Evolutionary conservation across 2,113 vertebrate species (phyloP).

Genomic region (Boleophthalmus pectinirostris): DNA sequence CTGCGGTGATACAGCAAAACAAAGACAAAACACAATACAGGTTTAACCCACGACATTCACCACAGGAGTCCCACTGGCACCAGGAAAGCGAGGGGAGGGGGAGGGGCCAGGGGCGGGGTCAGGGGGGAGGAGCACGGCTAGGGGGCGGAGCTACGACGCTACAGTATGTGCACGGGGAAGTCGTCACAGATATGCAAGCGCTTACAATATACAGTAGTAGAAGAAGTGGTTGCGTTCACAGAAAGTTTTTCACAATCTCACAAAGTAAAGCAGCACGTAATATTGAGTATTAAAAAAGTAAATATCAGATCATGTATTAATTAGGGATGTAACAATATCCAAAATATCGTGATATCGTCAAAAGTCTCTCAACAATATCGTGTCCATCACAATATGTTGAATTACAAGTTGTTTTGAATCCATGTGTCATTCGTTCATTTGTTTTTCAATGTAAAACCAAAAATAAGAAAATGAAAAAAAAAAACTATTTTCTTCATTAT

Average conservation of each 20-base stretch:
- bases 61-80: conserved; percentile 74
- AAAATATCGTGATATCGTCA: too few species aligned
- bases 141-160: conserved; percentile 41
- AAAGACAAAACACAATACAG: conserved; percentile 86
- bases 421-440: too few species aligned
- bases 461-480: too few species aligned
- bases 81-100: conserved; percentile 67
- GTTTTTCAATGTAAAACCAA: too few species aligned
- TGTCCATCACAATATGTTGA: too few species aligned
- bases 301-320: too few species aligned
- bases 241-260: background rate
- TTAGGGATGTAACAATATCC: too few species aligned
- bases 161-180: conserved; percentile 33
- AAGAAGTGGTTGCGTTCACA: background rate
- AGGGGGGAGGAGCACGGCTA: conserved; percentile 36
- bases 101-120: conserved; percentile 47
- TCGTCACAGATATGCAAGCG: conserved; percentile 24
- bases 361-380: too few species aligned
- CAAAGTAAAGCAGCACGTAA: too few species aligned
- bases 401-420: too few species aligned
- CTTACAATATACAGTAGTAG: conserved; percentile 33
- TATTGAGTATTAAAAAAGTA: too few species aligned
- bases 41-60: conserved; percentile 79
- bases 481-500: too few species aligned
- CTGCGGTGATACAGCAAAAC: conserved; percentile 85